Evolutionary conservation across 2,888 invertebrate species (phyloP), one percentile per base, ranked within the genome.

Genomic region (Panorpa germanica): DNA sequence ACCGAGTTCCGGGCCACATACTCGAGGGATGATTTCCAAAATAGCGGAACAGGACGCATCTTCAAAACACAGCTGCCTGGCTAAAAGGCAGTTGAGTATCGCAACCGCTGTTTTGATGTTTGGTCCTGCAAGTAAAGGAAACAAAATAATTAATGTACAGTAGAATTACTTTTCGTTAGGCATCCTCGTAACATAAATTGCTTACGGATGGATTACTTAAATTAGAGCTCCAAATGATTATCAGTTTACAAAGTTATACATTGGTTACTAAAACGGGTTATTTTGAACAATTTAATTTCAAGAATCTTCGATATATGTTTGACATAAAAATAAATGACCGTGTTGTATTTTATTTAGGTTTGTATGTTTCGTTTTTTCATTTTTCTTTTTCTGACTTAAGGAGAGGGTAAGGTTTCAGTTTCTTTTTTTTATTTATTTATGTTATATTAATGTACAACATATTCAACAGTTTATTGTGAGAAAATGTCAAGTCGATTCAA

Each of bases 1-100:
- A 86, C 86, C 85, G 53, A 81, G 71, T 64, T 85, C 85, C 40
- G 81, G 77, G 39, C 86, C 86, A 55, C 86, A 88, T 43, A 86
- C 83, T 44, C 85, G 67, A 32, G 85, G 85, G 50, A 86, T 83
- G 47, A 86, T 82, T 59, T 85, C 83, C 50, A 86, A 57, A 53
- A 86, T 85, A 38, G 85, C 80, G 40, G 81, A 78, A 59, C 88
- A 88, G 41, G 83, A 81, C 36, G 80, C 70, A 59, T 88, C 83
- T 49, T 86, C 83, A 56, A 80, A 81, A 59, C 88, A 88, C 38
- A 83, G 65, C 55, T 85, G 81, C 41, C 85, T 68, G 32, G 86
- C 86, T 49, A 81, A 65, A 40, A 86, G 66, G 55, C 88, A 88
- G 61, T 86, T 86, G 47, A 85, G 61, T 50, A 83, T 82, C 39